Percentiles rank a stretch among this genome's conserved stretches.
These are phyloP conservation scores for Axis porcinus DNA, from an alignment of 2,113 vertebrate species.

Conservation along the genomic window DNA sequence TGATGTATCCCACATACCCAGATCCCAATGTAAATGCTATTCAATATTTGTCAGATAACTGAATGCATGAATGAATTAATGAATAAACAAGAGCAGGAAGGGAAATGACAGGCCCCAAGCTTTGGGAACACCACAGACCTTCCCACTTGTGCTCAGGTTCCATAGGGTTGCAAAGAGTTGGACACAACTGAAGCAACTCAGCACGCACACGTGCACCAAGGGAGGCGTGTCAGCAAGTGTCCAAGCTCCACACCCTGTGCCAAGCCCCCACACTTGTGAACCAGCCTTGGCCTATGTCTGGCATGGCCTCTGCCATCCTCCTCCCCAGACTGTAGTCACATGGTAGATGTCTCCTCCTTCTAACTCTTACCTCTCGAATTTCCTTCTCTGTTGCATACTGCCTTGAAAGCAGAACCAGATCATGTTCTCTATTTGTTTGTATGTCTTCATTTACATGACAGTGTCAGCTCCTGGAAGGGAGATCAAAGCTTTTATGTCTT, in stretches of 20 bases:
- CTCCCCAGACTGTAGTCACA: not conserved
- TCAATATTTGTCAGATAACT: not conserved
- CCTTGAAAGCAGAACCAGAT: not conserved
- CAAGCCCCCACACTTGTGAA: not conserved
- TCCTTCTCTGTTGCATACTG: not conserved
- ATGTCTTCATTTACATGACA: not conserved
- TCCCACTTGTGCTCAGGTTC: not conserved
- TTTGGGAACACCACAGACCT: not conserved
- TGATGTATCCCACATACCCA: not conserved
- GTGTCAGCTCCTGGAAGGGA: not conserved
- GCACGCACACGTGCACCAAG: accelerated
- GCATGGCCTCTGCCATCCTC: not conserved
- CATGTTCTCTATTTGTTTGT: not conserved
- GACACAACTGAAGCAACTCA: not conserved
- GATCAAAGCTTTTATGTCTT: not conserved
- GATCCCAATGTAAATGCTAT: not conserved
- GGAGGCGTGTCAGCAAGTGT: not conserved
- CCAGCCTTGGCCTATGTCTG: not conserved
- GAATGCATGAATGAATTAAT: not conserved
- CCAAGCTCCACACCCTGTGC: not conserved
- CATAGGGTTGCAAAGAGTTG: not conserved
- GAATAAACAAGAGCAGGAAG: not conserved
- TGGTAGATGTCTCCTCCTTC: not conserved
- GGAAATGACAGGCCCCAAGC: not conserved
- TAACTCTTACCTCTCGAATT: not conserved